Conservation (phyloP, 2,797 vertebrate genomes). For the Molossus alvarezi region DNA sequence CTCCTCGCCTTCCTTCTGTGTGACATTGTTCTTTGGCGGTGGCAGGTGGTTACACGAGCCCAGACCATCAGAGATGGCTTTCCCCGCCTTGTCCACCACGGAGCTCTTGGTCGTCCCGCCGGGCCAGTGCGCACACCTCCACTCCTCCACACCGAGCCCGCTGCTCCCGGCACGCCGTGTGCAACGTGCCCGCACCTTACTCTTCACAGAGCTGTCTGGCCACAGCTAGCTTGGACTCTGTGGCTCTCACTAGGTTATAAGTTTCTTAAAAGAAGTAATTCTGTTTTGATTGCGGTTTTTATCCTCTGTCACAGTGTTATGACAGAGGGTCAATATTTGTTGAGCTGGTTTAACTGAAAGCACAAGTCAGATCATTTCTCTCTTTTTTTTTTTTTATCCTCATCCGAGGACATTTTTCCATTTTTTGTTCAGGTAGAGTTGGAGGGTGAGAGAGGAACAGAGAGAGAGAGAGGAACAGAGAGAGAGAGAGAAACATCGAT, state of each 20-base stretch:
- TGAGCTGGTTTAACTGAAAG: constrained; percentile 8
- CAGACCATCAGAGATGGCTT: background rate
- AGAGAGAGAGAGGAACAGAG: no score
- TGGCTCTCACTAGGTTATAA: background rate
- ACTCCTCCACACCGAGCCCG: background rate
- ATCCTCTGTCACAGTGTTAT: background rate
- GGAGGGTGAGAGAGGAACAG: no score
- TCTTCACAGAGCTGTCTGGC: background rate
- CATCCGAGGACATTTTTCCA: no score
- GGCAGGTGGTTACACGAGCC: background rate
- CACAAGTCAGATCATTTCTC: background rate
- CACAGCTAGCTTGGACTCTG: background rate
- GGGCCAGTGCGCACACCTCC: background rate
- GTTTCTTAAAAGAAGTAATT: background rate
- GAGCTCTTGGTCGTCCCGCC: background rate
- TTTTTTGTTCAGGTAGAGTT: no score
- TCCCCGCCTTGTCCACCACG: background rate
- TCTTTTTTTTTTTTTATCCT: no score
- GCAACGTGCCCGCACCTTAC: background rate
- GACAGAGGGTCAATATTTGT: background rate
- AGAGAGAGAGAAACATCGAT: no score
- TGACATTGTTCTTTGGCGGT: background rate
- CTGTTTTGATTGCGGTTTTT: background rate
- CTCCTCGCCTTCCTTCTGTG: background rate
- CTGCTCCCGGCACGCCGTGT: background rate